These are phyloP conservation scores for Trichomalopsis sarcophagae DNA, from an alignment of 1,140 invertebrate genomes.

Conservation along the genomic window DNA sequence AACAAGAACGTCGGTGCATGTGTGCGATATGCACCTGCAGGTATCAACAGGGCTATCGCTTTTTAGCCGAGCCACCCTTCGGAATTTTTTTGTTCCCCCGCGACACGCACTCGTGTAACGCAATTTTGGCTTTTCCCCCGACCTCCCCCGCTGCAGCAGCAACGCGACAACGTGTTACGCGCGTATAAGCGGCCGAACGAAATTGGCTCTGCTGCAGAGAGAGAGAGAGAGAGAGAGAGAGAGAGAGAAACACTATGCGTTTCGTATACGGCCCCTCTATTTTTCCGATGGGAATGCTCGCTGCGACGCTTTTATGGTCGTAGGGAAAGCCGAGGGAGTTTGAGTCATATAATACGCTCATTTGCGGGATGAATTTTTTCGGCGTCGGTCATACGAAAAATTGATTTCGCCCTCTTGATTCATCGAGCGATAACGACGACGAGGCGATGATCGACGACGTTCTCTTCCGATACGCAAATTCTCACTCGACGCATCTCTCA, in stretches of 20 bases:
- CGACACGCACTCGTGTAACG: constrained; percentile 17
- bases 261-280: background rate
- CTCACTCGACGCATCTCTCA: no score
- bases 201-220: background rate
- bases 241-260: no score
- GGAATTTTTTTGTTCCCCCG: background rate
- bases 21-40: constrained; percentile 7
- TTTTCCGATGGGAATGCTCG: background rate
- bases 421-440: no score
- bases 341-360: background rate
- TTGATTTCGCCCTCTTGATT: no score
- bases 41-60: background rate
- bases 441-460: no score
- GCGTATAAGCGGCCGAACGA: background rate
- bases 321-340: no score
- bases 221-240: no score
- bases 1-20: background rate
- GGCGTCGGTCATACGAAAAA: background rate
- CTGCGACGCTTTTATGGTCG: no score
- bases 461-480: no score
- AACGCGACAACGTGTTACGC: background rate
- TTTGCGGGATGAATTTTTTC: background rate
- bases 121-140: constrained; percentile 29
- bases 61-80: background rate
- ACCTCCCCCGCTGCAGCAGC: no score